Base-by-base conservation (phyloP, 2,888 invertebrate genomes). In the Synanthedon vespiformis region DNA sequence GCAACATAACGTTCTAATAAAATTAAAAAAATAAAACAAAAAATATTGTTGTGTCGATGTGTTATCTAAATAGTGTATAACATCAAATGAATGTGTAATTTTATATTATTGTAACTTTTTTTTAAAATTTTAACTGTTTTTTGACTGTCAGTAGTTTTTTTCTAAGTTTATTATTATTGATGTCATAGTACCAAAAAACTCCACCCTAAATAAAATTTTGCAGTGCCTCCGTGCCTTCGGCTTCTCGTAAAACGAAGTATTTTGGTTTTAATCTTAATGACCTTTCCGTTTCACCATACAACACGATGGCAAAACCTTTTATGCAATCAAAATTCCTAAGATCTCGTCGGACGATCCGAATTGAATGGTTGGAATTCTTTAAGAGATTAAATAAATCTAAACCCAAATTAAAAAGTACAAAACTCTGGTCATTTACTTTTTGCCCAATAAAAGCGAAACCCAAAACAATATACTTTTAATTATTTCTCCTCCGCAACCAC, bases 31-130 rank as follows among this genome's bases (percentile, higher is more conserved):
- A 41, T 14, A 6, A 12, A 12, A 51, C 49, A 55, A 55, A 55
- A 52, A 49, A 48, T 22, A 40, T 13, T 53, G 56, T 59, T 60
- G 61, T 70, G 65, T 59, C 60, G 63, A 64, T 65, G 62, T 62
- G 65, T 68, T 74, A 72, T 77, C 73, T 73, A 69, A 77, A 77
- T 72, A 68, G 61, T 69, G 64, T 77, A 56, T 65, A 64, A 63
- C 65, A 58, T 51, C 56, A 60, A 14, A 14, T 1, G 44, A 44
- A 14, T n/a, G 8, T 44, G 44, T 44, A 44, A 44, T 44, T 44
- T 13, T n/a, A 44, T 12, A 6, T 44, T 44, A 34, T 34, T 34
- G 8, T 34, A 34, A 8, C 27, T 34, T 34, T 34, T 34, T 34
- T 34, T 34, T 34, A 34, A 10, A 34, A 34, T 34, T 2, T 8